Percentiles rank a stretch among this genome's conserved stretches.
Conservation (phyloP, 2,888 invertebrate genomes). For the Hesperia comma region DNA sequence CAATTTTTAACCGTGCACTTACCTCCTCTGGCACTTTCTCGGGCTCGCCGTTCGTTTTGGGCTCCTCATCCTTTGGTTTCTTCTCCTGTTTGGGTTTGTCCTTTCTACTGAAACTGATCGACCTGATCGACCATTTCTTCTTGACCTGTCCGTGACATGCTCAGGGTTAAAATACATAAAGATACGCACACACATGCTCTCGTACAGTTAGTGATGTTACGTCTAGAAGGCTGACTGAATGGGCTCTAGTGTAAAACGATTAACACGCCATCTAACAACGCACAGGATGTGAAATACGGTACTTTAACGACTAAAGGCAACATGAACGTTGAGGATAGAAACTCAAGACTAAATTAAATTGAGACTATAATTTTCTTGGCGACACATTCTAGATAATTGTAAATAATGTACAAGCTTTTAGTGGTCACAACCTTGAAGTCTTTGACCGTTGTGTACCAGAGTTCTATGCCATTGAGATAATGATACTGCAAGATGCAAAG, state of each 20-base stretch:
- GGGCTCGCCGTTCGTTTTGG: slow-evolving; percentile 84
- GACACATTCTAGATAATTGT: too few species aligned
- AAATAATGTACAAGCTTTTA: too few species aligned
- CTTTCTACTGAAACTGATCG: slow-evolving; percentile 93
- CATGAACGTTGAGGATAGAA: neutral
- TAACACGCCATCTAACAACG: neutral
- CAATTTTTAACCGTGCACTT: slow-evolving; percentile 52
- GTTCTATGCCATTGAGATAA: too few species aligned
- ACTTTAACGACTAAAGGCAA: neutral
- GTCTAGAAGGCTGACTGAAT: neutral
- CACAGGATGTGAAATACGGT: neutral
- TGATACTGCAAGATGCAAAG: too few species aligned
- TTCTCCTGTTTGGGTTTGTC: slow-evolving; percentile 93
- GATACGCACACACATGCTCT: slow-evolving; percentile 54
- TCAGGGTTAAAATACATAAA: slow-evolving; percentile 54
- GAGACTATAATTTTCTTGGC: slow-evolving; percentile 18
- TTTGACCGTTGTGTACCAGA: too few species aligned
- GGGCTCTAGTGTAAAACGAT: neutral
- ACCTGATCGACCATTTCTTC: slow-evolving; percentile 95
- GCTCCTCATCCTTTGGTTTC: slow-evolving; percentile 83
- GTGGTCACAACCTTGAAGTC: too few species aligned
- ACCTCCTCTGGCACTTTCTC: slow-evolving; percentile 87
- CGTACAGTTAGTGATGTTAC: slow-evolving; percentile 11
- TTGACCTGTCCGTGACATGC: slow-evolving; percentile 84
- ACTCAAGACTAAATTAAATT: neutral